phyloP scores from a whole-genome alignment of 2,797 vertebrate genomes.

The Nothura maculosa region DNA sequence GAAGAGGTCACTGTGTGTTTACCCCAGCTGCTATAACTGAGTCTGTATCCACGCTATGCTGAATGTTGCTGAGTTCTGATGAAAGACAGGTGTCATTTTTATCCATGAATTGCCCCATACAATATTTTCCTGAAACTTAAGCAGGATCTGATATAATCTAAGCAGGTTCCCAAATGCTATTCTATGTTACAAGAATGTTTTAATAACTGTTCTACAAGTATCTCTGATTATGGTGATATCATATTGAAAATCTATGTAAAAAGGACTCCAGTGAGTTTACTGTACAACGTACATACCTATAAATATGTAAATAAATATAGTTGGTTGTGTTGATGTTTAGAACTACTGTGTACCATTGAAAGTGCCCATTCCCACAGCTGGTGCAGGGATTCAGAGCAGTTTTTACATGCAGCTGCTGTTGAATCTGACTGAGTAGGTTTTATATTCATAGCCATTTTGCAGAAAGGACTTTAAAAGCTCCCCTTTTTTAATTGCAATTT shows the following conservation, averaged over 20 bases:
- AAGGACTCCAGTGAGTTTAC: not conserved
- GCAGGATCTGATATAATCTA: not conserved
- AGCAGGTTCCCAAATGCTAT: not conserved
- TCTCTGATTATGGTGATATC: not conserved
- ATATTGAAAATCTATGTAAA: not conserved
- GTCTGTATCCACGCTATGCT: not conserved
- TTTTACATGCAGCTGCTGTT: conserved; percentile 25
- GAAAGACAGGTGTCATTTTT: not conserved
- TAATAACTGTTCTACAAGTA: not conserved
- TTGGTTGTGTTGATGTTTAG: not conserved
- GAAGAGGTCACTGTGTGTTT: not conserved
- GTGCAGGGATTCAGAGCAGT: not conserved
- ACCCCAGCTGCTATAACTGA: not conserved
- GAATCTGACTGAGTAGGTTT: not conserved
- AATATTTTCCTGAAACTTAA: not conserved
- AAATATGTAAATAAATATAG: too few relatives aligned
- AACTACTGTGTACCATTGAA: not conserved
- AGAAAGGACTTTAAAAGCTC: not conserved
- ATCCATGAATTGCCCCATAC: not conserved
- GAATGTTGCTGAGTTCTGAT: not conserved
- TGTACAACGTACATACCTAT: not conserved
- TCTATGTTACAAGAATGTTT: not conserved
- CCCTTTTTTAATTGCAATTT: not conserved
- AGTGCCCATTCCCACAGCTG: conserved; percentile 15
- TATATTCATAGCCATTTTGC: not conserved